phyloP scores from a whole-genome alignment of 2,888 invertebrate genomes.

The Eupithecia tripunctaria region DNA sequence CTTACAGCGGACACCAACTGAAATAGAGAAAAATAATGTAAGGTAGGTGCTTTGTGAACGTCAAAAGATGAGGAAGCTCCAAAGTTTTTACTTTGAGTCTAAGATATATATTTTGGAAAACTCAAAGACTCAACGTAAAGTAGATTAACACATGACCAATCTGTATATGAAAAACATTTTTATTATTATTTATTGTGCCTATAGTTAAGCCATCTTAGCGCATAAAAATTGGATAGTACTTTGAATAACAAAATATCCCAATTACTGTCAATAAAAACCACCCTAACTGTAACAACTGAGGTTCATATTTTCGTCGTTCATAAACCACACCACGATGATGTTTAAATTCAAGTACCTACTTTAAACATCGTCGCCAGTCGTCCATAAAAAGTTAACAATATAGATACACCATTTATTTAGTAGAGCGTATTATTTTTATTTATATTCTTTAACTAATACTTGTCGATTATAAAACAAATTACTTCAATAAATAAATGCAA shows the following conservation, averaged over 20 bases:
- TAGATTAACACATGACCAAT: neutral
- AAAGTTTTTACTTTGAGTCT: too few relatives aligned
- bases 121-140: neutral
- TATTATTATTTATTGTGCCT: neutral
- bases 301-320: neutral
- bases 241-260: neutral
- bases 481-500: neutral
- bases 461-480: neutral
- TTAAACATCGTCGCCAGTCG: neutral
- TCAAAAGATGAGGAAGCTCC: neutral
- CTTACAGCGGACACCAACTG: constrained; percentile 45
- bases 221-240: neutral
- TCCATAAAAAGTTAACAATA: neutral
- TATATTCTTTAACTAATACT: neutral
- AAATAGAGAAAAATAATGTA: constrained; percentile 27
- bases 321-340: neutral
- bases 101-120: neutral
- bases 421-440: neutral
- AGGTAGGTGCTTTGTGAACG: neutral
- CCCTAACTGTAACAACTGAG: neutral
- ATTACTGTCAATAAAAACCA: neutral
- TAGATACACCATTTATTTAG: neutral
- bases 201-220: neutral
- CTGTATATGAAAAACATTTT: neutral
- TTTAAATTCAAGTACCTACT: too few relatives aligned